A percentile compares a stretch with the other conserved stretches of the same genome.
Evolutionary conservation across 2,113 vertebrate species (phyloP).

Genomic region (Electrona antarctica): DNA sequence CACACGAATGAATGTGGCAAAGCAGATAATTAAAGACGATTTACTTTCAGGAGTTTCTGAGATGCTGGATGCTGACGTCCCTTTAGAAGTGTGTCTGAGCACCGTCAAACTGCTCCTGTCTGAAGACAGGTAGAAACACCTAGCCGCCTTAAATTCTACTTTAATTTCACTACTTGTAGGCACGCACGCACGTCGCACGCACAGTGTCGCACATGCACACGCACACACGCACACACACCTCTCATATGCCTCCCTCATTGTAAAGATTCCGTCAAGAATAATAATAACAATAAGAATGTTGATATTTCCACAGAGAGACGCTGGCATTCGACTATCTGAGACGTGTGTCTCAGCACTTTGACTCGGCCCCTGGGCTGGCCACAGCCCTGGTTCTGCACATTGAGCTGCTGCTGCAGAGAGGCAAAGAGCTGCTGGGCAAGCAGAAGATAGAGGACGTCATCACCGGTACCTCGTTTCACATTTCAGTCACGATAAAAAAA

Average conservation of each 20-base stretch:
- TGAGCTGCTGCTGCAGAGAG: conserved; percentile 85
- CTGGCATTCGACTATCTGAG: conserved; percentile 87
- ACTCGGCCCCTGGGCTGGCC: conserved; percentile 83
- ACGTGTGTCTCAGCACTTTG: conserved; percentile 83
- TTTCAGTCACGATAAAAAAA: neutral
- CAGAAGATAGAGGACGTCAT: conserved; percentile 90
- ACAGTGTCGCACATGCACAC: no score
- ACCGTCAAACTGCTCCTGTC: conserved; percentile 85
- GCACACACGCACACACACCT: neutral
- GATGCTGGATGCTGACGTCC: conserved; percentile 75
- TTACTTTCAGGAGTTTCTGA: conserved; percentile 79
- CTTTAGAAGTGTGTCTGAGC: conserved; percentile 84
- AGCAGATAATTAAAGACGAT: conserved; percentile 10
- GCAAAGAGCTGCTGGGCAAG: conserved; percentile 83
- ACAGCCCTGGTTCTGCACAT: conserved; percentile 83
- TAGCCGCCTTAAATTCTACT: neutral
- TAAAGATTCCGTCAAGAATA: neutral
- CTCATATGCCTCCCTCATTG: neutral
- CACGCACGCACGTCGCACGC: neutral
- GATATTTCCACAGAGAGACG: conserved; percentile 78
- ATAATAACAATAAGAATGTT: conserved; percentile 11
- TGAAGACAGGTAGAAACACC: conserved; percentile 81
- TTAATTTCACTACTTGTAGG: no score
- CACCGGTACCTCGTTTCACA: conserved; percentile 72
- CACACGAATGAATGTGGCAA: neutral